A percentile compares a stretch with the other conserved stretches of the same genome.
phyloP scores from a whole-genome alignment of 2,113 vertebrate species.

The Oostethus manadensis region DNA sequence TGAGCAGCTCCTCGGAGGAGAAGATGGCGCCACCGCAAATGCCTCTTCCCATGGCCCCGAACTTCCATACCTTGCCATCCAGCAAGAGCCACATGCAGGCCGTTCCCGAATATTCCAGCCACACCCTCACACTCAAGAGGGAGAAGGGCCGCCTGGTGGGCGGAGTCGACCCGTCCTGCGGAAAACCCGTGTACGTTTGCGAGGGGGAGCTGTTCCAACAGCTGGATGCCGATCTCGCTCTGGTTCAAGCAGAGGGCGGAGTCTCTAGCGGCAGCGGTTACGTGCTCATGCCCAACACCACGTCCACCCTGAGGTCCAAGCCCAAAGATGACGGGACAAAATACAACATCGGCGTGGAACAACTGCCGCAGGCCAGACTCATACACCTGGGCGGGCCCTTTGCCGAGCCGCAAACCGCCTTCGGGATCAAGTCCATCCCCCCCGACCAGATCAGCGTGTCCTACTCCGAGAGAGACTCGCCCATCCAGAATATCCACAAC shows the following conservation, averaged over 20 bases:
- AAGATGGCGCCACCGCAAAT: conserved; percentile 80
- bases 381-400: conserved; percentile 87
- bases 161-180: conserved; percentile 66
- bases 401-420: conserved; percentile 77
- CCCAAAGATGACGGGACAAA: conserved; percentile 86
- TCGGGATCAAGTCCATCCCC: conserved; percentile 79
- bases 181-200: conserved; percentile 87
- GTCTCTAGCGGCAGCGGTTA: conserved; percentile 82
- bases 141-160: conserved; percentile 75
- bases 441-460: conserved; percentile 79
- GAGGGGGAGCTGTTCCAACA: conserved; percentile 96
- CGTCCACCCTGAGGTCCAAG: conserved; percentile 85
- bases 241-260: conserved; percentile 77
- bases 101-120: conserved; percentile 89
- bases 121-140: conserved; percentile 91
- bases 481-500: conserved; percentile 81
- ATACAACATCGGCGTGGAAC: conserved; percentile 91
- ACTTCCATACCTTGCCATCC: conserved; percentile 93
- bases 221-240: conserved; percentile 85
- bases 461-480: conserved; percentile 76
- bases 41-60: conserved; percentile 83
- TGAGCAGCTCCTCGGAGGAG: conserved; percentile 88
- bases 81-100: conserved; percentile 89
- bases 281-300: conserved; percentile 89
- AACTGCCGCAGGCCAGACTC: conserved; percentile 91